A percentile compares a stretch with the other conserved stretches of the same genome.
Conservation (phyloP, 2,888 invertebrate species). For the Eristalis tenax region DNA sequence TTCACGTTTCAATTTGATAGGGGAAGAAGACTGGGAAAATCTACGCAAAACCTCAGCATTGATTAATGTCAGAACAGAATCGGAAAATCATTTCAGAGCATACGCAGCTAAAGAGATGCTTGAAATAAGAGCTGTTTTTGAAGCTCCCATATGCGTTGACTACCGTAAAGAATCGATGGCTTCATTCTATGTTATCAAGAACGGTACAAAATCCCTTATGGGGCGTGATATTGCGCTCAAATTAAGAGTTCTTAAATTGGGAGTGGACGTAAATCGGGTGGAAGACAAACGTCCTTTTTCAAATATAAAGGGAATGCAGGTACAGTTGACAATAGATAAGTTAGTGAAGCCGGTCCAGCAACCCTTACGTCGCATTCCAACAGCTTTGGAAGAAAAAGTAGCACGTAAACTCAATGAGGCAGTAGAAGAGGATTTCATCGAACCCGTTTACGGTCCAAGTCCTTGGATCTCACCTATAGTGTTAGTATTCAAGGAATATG, state of each 20-base stretch:
- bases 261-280: no score
- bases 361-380: no score
- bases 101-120: slow-evolving; percentile 49
- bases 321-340: no score
- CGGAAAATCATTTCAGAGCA: slow-evolving; percentile 54
- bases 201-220: slow-evolving; percentile 35
- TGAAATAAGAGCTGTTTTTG: slow-evolving; percentile 42
- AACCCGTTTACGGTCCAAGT: slow-evolving; percentile 75
- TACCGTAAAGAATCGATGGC: slow-evolving; percentile 48
- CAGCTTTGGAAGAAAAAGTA: no score
- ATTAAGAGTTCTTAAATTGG: slow-evolving; percentile 38
- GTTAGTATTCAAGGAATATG: slow-evolving; percentile 75
- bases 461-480: slow-evolving; percentile 77
- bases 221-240: slow-evolving; percentile 24
- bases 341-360: no score
- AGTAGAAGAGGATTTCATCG: slow-evolving; percentile 74
- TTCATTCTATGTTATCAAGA: slow-evolving; percentile 45
- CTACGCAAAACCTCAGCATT: no score
- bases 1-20: no score
- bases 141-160: no score
- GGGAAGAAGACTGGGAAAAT: no score
- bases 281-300: no score
- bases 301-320: no score
- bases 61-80: no score
- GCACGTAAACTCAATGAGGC: slow-evolving; percentile 51